Evolutionary conservation across 2,888 invertebrate species (phyloP).

Genomic region (Torymus auratus): DNA sequence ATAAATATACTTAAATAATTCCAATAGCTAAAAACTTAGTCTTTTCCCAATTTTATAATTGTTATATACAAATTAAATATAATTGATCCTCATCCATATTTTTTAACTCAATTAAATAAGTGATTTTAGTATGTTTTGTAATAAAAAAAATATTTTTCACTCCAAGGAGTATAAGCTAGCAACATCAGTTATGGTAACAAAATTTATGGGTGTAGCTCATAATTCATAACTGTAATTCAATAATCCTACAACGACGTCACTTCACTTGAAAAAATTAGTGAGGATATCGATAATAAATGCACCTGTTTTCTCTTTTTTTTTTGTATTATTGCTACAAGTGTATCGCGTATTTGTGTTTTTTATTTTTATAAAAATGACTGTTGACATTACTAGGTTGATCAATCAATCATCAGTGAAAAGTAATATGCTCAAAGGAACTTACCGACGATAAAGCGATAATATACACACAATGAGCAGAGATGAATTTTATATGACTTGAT

Average conservation of each 20-base stretch:
- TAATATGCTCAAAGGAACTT: slow-evolving; percentile 41
- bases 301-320: slow-evolving; percentile 56
- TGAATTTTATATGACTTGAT: slow-evolving; percentile 39
- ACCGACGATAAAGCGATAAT: slow-evolving; percentile 45
- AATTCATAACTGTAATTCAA: slow-evolving; percentile 48
- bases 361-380: slow-evolving; percentile 49
- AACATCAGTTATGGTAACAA: slow-evolving; percentile 48
- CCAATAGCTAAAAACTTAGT: slow-evolving; percentile 51
- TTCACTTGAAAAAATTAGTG: slow-evolving; percentile 57
- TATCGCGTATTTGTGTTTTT: slow-evolving; percentile 44
- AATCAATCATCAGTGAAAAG: slow-evolving; percentile 53
- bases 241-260: slow-evolving; percentile 39
- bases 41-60: slow-evolving; percentile 49
- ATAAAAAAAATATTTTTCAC: slow-evolving; percentile 57
- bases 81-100: slow-evolving; percentile 53
- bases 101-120: slow-evolving; percentile 41
- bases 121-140: slow-evolving; percentile 49
- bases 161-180: slow-evolving; percentile 24
- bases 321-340: slow-evolving; percentile 54
- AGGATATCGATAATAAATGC: slow-evolving; percentile 59
- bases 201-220: slow-evolving; percentile 43
- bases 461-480: slow-evolving; percentile 51
- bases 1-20: slow-evolving; percentile 57
- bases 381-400: slow-evolving; percentile 54
- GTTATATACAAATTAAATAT: slow-evolving; percentile 58